Evolutionary conservation across 2,888 invertebrate species (phyloP), one percentile per base, ranked within the genome.

Genomic region (Drosophila yooni): DNA sequence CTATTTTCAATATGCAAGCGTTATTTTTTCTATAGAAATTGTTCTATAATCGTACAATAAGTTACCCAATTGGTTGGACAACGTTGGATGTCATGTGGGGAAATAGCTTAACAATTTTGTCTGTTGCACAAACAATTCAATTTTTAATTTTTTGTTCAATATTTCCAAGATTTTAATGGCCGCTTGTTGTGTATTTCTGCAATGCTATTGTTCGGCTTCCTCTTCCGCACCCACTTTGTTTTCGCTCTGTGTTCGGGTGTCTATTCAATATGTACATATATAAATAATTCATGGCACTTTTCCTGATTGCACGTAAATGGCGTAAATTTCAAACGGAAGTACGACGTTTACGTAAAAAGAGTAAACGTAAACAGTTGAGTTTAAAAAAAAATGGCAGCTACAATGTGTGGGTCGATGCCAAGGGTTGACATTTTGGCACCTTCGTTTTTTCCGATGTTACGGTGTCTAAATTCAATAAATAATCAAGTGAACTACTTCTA

Each of bases 281-380:
- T 86, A 75, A 88, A 89, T 89, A 87, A 86, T 86, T 76, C 88
- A 86, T 76, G 74, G 76, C 85, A 86, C 85, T 86, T 82, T 82
- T 82, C 78, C 83, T 88, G 85, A 86, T 86, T 86, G 89, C 88
- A 89, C 89, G 87, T 84, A 86, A 83, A 83, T 71, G 84, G 84
- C 72, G 89, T 81, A 86, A 88, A 88, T 86, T 87, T 81, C 76
- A 83, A 86, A 79, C 58, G 87, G 84, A 85, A 82, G 70, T 59
- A 68, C 69, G 58, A 72, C 63, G 66, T 33, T 61, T 59, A 63
- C 51, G 61, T 10, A 29, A 21, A n/a, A 34, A 40, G 31, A n/a
- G 21, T 11, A n/a, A 34, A 46, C 21, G 46, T 25, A 25, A 15
- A 25, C 8, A 15, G 15, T 25, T 2, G 21, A 33, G 11, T 2